Evolutionary conservation across 2,888 invertebrate species (phyloP), one percentile per base, ranked within the genome.

Genomic region (Ligdia adustata): DNA sequence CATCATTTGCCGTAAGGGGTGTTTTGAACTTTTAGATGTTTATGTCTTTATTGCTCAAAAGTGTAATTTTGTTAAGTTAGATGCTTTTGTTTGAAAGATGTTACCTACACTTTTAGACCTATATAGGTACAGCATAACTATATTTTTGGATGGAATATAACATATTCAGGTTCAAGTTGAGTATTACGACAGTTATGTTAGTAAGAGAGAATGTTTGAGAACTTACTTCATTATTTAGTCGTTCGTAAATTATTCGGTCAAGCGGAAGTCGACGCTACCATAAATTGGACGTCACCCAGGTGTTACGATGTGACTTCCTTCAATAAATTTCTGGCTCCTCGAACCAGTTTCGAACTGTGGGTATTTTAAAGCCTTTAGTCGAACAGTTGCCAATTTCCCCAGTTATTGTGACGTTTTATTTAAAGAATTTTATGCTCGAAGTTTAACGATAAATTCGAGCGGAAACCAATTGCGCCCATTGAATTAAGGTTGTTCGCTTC

Each of bases 281-380:
- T 78, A 74, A 79, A 78, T 72, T 65, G 63, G 52, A 57, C 65
- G 66, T 66, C 69, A 49, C 74, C 71, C 79, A 78, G 77, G 72
- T 75, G 73, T 56, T 62, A 51, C 33, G 22, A 43, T 40, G 51
- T 45, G 52, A 59, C 52, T 60, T 62, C 48, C 57, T 57, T 48
- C 50, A 47, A 57, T 55, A 62, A 70, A 72, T 70, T 66, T 59
- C 12, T 44, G 9, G 14, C 12, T 39, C 13, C 33, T 39, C 6
- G 39, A 24, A 34, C n/a, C 9, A 15, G 18, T 60, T 54, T 34
- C 55, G 46, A 43, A 45, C 40, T 18, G 26, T 28, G 33, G 34
- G 22, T 11, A 9, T 22, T 55, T 55, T 52, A 50, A 32, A 37
- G 42, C 38, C 33, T 55, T 45, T 24, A 13, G 9, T 35, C 16